Base-by-base conservation (phyloP, 2,797 vertebrate species). In the Sebastes matsubarae region DNA sequence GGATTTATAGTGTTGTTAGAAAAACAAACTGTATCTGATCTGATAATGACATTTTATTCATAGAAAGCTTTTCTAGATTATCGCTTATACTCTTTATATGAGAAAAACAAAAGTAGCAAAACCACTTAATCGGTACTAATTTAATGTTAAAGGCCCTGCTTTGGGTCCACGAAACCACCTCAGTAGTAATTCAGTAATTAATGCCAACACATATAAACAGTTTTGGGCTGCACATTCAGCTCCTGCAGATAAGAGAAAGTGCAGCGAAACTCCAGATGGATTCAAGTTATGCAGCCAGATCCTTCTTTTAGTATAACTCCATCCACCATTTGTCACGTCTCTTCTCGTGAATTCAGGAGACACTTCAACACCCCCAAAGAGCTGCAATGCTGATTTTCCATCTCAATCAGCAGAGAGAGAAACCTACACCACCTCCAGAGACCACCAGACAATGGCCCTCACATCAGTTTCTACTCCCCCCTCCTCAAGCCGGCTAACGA, bases 341-440 rank as follows among this genome's bases (percentile, higher is more conserved):
- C 61, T 70, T 88, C 70, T 84, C 85, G 34, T 27, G 57, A 82
- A 59, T 83, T 70, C n/a, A 27, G 65, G 61, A 83, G 78, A 80
- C 71, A 80, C 68, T 77, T 89, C 85, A 88, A 79, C 87, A 82
- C 72, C 80, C 80, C 57, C 27, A n/a, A 65, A 74, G 70, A 73
- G 73, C 77, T 20, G 68, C 38, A 11, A n/a, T 69, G 38, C 64
- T 84, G 88, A 87, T 87, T 91, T 91, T 91, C 87, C 90, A 91
- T 87, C 82, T 94, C 89, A 86, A 75, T 91, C 92, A 89, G 87
- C 90, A 82, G 78, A 75, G 69, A 75, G 69, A 76, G 87, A 90
- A 92, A 80, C 83, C 67, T 57, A 89, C 81, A 88, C 89, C 84
- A 58, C 82, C 89, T 87, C 89, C 68, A 76, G 87, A 89, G 83